Percentiles rank a stretch among this genome's conserved stretches.
Conservation (phyloP, 2,888 invertebrate species). For the Mystacides longicornis region DNA sequence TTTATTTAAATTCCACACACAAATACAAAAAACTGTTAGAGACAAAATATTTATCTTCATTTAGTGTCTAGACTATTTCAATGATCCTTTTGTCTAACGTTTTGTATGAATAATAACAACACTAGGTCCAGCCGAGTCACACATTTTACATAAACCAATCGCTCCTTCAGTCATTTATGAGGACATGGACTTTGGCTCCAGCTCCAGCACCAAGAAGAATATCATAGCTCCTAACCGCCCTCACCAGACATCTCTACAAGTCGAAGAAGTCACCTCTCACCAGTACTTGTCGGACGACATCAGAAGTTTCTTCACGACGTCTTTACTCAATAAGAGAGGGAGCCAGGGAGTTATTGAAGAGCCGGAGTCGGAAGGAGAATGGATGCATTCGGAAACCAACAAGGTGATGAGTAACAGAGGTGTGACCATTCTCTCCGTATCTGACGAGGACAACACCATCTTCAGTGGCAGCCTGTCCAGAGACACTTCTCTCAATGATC, state of each 20-base stretch:
- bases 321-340: slow-evolving; percentile 41
- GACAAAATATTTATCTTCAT: no score
- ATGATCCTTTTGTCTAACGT: no score
- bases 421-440: slow-evolving; percentile 59
- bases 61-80: no score
- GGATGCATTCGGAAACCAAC: slow-evolving; percentile 31
- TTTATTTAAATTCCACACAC: no score
- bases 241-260: slow-evolving; percentile 48
- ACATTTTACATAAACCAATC: slow-evolving; percentile 58
- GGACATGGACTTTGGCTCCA: slow-evolving; percentile 36
- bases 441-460: slow-evolving; percentile 55
- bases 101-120: no score
- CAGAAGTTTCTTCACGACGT: slow-evolving; percentile 42
- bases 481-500: slow-evolving; percentile 52
- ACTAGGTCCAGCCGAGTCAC: slow-evolving; percentile 62
- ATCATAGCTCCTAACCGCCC: slow-evolving; percentile 44
- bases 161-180: slow-evolving; percentile 53
- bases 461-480: slow-evolving; percentile 49
- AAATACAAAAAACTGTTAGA: no score
- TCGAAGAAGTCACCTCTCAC: slow-evolving; percentile 55
- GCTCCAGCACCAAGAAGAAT: slow-evolving; percentile 32
- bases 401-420: slow-evolving; percentile 41
- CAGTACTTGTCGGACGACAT: slow-evolving; percentile 51
- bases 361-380: slow-evolving; percentile 40
- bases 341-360: slow-evolving; percentile 47